Base-by-base conservation (phyloP, 2,888 invertebrate genomes). In the Cancer borealis region DNA sequence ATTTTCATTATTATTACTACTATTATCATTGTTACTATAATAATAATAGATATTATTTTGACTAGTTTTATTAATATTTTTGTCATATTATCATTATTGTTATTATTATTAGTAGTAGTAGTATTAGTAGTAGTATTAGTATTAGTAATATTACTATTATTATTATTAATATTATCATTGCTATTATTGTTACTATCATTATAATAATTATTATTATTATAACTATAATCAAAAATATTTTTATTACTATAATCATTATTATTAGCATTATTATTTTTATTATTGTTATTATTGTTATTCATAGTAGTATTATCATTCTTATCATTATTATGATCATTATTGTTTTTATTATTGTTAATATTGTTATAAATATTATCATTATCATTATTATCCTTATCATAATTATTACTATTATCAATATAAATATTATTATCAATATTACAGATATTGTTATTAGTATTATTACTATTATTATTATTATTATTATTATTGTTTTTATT, bases 311-410 rank as follows among this genome's bases (percentile, higher is more conserved):
- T 54, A 54, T 54, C 17, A 54, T 54, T 12, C 12, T 54, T 54
- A n/a, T 73, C n/a, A 73, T 73, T 73, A 73, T n/a, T 73, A 73
- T 73, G 21, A 73, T 73, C n/a, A 73, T 73, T 73, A 73, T 73
- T 73, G n/a, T 73, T 73, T n/a, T 73, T 73, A 73, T 73, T 73
- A 73, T 73, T 73, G n/a, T 73, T n/a, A 73, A n/a, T 12, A 73
- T 73, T 73, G n/a, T 73, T 73, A 73, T 73, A 26, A 73, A n/a
- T n/a, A 73, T 73, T 21, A 73, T 26, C n/a, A 66, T n/a, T 21
- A 66, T n/a, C n/a, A 66, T 66, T 66, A 66, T 66, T 3, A 66
- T 66, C n/a, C 3, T 21, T 21, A 66, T 66, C 17, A 66, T 21
- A 0, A 54, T 54, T 14, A 54, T 54, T 14, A 54, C 17, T 14